Evolutionary conservation across 2,113 vertebrate species (phyloP), one percentile per base, ranked within the genome.

Genomic region (Peromyscus polionotus): DNA sequence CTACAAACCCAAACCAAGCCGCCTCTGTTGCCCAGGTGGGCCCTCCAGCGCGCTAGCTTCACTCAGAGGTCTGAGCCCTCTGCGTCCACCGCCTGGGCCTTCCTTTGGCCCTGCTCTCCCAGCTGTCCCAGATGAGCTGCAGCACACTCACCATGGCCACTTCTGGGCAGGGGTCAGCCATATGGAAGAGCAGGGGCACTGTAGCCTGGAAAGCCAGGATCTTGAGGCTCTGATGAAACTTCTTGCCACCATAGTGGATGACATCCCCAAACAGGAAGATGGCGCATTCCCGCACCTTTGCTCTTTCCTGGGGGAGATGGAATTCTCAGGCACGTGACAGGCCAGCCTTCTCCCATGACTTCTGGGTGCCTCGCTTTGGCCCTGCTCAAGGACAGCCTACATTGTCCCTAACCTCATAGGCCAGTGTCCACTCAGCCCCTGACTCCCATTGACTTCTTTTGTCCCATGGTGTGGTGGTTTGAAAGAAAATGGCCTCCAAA

Each of bases 101-200:
- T 17, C 63, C 85, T 72, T 42, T 1, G 0, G 1, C 26, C 51
- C 1, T 2, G 6, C 8, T 26, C 3, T 83, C 42, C n/a, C 1
- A 16, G 51, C 39, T 11, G 14, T 14, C 59, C 24, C 24, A 8
- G 57, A 51, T 22, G 0, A 19, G 0, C n/a, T 33, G 3, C 48
- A 22, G 17, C 81, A 39, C 14, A 14, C 96, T 95, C 84, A 97
- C 98, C 70, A 0, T 20, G 33, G 59, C 92, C 83, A 98, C 97
- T 0, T 28, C 3, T 1, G 95, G 94, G 90, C 89, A 96, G 54
- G 94, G 1, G 89, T 98, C 97, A 0, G 20, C 89, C 86, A 97
- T 84, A 85, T 97, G 97, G 22, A 97, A 13, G 19, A 98, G 96
- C 83, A 97, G 95, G 0, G 98, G 97, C 31, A 97, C 94, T 83